phyloP scores from a whole-genome alignment of 2,113 vertebrate species.

The Gambusia holbrooki region DNA sequence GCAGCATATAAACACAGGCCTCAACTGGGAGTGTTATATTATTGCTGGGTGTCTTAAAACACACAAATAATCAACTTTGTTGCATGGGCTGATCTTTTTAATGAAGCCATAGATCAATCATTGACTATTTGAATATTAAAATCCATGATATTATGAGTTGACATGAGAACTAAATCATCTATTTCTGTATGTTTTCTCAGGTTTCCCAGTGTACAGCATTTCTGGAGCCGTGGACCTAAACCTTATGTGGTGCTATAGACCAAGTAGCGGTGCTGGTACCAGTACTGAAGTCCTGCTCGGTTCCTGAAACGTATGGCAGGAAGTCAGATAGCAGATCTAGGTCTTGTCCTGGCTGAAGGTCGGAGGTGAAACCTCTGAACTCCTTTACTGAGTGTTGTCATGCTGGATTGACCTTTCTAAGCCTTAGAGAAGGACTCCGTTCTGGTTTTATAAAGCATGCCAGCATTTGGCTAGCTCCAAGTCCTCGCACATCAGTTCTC shows the following conservation, averaged over 20 bases:
- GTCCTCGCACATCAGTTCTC: slow-evolving; percentile 32
- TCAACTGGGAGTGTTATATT: too few species aligned
- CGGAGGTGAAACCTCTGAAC: not conserved
- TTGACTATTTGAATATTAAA: too few species aligned
- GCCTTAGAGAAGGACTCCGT: slow-evolving; percentile 18
- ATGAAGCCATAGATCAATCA: too few species aligned
- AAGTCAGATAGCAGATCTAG: not conserved
- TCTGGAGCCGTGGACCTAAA: not conserved
- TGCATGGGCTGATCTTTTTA: too few species aligned
- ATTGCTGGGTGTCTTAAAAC: too few species aligned
- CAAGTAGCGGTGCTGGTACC: slow-evolving; percentile 7
- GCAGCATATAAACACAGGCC: too few species aligned
- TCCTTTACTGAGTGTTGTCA: not conserved
- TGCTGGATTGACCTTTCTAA: slow-evolving; percentile 36
- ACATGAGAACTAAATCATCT: not conserved
- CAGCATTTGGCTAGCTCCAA: slow-evolving; percentile 37
- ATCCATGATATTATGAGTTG: too few species aligned
- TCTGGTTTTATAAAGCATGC: slow-evolving; percentile 35
- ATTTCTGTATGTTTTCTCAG: slow-evolving; percentile 9
- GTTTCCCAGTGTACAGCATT: not conserved
- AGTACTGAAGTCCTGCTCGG: not conserved
- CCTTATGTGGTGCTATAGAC: not conserved
- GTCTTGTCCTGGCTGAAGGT: not conserved
- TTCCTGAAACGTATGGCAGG: slow-evolving; percentile 15
- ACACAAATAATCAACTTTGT: too few species aligned